phyloP scores from a whole-genome alignment of 2,797 vertebrate genomes.

The Bradypodion ventrale region DNA sequence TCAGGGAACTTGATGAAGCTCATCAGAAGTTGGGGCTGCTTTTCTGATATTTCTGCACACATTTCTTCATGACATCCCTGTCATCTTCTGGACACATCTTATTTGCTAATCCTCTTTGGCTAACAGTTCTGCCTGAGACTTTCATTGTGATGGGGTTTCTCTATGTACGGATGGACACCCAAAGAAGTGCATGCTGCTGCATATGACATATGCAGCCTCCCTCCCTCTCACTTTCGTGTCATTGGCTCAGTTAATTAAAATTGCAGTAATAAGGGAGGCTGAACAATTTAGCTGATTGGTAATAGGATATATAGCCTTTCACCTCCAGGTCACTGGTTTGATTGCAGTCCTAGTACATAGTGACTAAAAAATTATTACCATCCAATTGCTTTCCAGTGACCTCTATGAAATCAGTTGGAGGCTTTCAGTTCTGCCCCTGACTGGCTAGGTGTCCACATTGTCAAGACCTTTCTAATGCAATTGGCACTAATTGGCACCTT shows the following conservation, averaged over 20 bases:
- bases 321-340: slow-evolving; percentile 64
- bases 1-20: background rate
- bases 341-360: slow-evolving; percentile 58
- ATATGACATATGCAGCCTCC: slow-evolving; percentile 59
- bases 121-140: rapidly evolving
- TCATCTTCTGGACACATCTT: background rate
- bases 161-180: slow-evolving; percentile 40
- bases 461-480: slow-evolving; percentile 25
- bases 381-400: slow-evolving; percentile 62
- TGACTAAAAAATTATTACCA: slow-evolving; percentile 68
- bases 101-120: rapidly evolving
- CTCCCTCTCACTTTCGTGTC: slow-evolving; percentile 64
- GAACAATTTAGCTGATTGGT: slow-evolving; percentile 62
- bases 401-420: slow-evolving; percentile 47
- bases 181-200: slow-evolving; percentile 51
- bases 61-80: background rate
- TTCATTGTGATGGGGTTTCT: slow-evolving; percentile 34
- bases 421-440: slow-evolving; percentile 41
- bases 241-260: slow-evolving; percentile 69
- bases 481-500: slow-evolving; percentile 59
- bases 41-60: background rate
- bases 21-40: background rate
- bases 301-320: slow-evolving; percentile 70
- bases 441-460: slow-evolving; percentile 51
- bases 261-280: slow-evolving; percentile 63